These are phyloP conservation scores for Chironex yamaguchii DNA, from an alignment of 30 jellyfish, hydroid and myxozoan genomes.

Conservation along the genomic window DNA sequence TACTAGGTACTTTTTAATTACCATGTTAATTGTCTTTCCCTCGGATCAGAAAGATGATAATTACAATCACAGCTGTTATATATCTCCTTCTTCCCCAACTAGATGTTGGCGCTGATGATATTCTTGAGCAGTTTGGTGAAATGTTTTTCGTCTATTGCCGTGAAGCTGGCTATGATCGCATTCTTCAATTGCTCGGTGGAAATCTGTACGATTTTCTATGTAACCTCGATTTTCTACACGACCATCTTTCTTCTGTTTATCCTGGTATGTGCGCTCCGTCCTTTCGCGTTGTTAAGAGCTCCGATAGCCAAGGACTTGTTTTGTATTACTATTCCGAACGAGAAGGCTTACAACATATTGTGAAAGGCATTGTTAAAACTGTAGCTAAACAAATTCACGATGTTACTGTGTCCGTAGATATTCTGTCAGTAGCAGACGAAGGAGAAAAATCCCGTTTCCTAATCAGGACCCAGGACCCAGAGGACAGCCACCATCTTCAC, in stretches of 20 bases:
- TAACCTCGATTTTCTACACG: conserved; percentile 63
- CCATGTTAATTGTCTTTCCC: no score
- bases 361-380: conserved; percentile 53
- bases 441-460: conserved; percentile 29
- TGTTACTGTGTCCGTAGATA: conserved; percentile 28
- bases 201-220: conserved; percentile 63
- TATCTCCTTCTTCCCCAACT: neutral
- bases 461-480: conserved; percentile 41
- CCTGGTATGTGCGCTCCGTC: conserved; percentile 68
- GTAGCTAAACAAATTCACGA: conserved; percentile 53
- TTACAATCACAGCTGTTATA: no score
- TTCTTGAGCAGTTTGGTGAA: conserved; percentile 70
- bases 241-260: conserved; percentile 48
- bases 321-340: conserved; percentile 52
- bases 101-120: conserved; percentile 60
- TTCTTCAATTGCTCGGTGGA: conserved; percentile 57
- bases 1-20: no score
- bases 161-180: conserved; percentile 42
- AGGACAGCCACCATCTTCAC: conserved; percentile 63
- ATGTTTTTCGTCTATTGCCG: conserved; percentile 43
- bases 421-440: conserved; percentile 14
- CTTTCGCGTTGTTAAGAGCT: conserved; percentile 53
- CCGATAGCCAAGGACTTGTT: conserved; percentile 17
- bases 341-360: conserved; percentile 48
- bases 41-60: no score